These are phyloP conservation scores for Vidua macroura DNA, from an alignment of 2,113 vertebrate genomes.

Conservation along the genomic window DNA sequence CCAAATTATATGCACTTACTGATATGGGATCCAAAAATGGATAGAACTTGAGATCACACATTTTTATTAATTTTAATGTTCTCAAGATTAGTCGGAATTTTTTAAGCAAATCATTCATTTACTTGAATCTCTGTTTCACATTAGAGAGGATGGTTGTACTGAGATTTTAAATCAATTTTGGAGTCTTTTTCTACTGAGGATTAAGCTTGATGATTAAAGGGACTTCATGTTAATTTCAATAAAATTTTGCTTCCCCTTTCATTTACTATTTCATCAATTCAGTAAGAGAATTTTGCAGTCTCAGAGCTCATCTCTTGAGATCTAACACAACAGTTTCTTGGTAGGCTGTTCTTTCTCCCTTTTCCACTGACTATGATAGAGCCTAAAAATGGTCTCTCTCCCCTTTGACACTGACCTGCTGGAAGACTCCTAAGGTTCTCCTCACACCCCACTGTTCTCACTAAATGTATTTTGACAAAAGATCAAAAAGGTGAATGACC, in stretches of 20 bases:
- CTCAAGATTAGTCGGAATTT: constrained; percentile 73
- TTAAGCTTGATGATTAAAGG: constrained; percentile 62
- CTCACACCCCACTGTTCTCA: constrained; percentile 2
- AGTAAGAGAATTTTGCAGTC: constrained; percentile 11
- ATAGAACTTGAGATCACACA: constrained; percentile 67
- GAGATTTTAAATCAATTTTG: constrained; percentile 67
- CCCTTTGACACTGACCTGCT: constrained; percentile 6
- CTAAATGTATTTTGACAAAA: constrained; percentile 45
- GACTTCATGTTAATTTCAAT: constrained; percentile 64
- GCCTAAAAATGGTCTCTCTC: constrained; percentile 14
- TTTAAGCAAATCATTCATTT: constrained; percentile 73
- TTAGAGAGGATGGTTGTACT: constrained; percentile 57
- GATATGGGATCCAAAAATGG: constrained; percentile 52
- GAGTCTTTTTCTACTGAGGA: constrained; percentile 56
- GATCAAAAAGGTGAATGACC: constrained; percentile 10
- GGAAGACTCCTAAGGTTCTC: not conserved
- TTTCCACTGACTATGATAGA: not conserved
- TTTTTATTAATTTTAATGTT: constrained; percentile 73
- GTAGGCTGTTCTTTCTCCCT: not conserved
- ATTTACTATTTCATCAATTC: constrained; percentile 60
- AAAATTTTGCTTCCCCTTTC: constrained; percentile 58
- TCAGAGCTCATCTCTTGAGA: not conserved
- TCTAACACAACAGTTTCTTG: not conserved
- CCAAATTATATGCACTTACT: constrained; percentile 28
- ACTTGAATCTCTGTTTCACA: constrained; percentile 67